phyloP scores from a whole-genome alignment of 2,113 vertebrate species.

The Emydura subglobosa region DNA sequence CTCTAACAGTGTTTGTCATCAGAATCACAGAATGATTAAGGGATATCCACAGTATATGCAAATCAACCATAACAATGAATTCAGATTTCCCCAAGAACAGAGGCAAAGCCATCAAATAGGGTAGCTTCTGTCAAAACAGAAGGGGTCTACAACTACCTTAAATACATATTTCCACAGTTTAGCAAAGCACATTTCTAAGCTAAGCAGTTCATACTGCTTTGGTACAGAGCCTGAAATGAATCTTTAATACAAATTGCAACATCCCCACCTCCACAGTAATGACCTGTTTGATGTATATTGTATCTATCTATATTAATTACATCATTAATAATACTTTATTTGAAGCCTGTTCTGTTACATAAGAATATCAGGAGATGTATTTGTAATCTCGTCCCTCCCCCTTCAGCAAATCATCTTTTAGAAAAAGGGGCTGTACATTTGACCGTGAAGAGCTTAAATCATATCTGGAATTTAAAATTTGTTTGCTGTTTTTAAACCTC shows the following conservation, averaged over 20 bases:
- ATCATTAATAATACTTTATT: constrained; percentile 69
- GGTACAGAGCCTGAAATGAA: constrained; percentile 28
- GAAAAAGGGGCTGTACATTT: background rate
- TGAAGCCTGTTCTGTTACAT: constrained; percentile 32
- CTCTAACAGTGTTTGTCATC: constrained; percentile 32
- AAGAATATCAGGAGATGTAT: constrained; percentile 6
- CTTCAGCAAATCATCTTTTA: constrained; percentile 17
- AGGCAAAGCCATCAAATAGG: background rate
- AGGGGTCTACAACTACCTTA: background rate
- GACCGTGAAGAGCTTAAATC: background rate
- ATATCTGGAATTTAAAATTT: background rate
- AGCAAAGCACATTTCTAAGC: constrained; percentile 23
- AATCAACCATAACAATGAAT: constrained; percentile 41
- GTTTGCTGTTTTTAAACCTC: background rate
- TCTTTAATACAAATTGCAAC: constrained; percentile 60
- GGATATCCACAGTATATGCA: background rate
- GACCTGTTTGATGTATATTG: constrained; percentile 51
- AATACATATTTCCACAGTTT: background rate
- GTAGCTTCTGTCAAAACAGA: background rate
- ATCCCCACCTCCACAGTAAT: constrained; percentile 48
- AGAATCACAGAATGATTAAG: constrained; percentile 18
- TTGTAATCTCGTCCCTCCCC: background rate
- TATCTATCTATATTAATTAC: constrained; percentile 50
- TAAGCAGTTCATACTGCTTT: constrained; percentile 21
- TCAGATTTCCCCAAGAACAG: constrained; percentile 5